These are phyloP conservation scores for Phataginus tetradactyla DNA, from an alignment of 2,797 vertebrate species.

Conservation along the genomic window DNA sequence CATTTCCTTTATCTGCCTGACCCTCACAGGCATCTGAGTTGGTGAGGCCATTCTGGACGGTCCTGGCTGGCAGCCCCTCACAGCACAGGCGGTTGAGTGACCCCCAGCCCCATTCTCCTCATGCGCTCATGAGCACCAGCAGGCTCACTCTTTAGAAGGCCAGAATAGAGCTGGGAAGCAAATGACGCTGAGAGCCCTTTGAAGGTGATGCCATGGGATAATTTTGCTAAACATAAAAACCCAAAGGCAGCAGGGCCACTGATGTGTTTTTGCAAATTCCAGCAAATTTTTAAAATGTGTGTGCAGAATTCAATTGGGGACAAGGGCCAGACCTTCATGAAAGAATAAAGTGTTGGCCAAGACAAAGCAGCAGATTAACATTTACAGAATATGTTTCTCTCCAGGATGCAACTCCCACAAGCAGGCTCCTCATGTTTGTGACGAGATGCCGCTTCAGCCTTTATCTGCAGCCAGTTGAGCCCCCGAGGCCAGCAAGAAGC, in stretches of 20 bases:
- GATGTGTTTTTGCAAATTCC: conserved; percentile 75
- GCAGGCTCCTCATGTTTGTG: conserved; percentile 68
- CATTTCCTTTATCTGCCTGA: not conserved
- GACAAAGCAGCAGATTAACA: conserved; percentile 82
- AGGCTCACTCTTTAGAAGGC: not conserved
- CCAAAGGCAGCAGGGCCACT: conserved; percentile 64
- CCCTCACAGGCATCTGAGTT: not conserved
- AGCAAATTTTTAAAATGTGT: conserved; percentile 69
- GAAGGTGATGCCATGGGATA: conserved; percentile 66
- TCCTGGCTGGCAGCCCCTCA: not conserved
- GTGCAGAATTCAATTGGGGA: conserved; percentile 71
- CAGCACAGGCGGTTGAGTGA: accelerated
- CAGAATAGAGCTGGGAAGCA: not conserved
- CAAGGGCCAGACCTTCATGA: conserved; percentile 68
- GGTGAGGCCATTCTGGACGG: not conserved
- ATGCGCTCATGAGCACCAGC: accelerated
- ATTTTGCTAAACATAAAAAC: conserved; percentile 76
- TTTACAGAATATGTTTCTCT: conserved; percentile 80
- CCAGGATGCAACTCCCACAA: conserved; percentile 71
- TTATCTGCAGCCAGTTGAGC: conserved; percentile 80
- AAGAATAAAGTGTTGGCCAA: conserved; percentile 69
- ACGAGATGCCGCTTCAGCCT: conserved; percentile 68
- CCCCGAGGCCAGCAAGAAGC: conserved; percentile 58
- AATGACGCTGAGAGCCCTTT: conserved; percentile 2
- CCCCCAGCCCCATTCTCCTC: accelerated